Base-by-base conservation (phyloP, 2,113 vertebrate genomes). In the Plotosus lineatus region DNA sequence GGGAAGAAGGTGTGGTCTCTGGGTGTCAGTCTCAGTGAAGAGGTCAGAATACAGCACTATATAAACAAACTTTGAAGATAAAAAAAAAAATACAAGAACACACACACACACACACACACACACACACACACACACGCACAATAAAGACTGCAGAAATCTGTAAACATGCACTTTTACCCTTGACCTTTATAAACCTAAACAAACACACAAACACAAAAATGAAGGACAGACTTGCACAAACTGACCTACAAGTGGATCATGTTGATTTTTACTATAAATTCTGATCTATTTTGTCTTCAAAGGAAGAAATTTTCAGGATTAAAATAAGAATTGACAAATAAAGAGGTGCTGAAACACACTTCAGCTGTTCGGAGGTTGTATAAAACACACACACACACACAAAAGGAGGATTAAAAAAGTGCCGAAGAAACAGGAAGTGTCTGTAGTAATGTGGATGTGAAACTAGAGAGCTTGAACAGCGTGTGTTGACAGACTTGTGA, bases 151-250 rank as follows among this genome's bases (percentile, higher is more conserved):
- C 14, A 55, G 36, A 50, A 63, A 23, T 56, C 23, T 21, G 75
- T 11, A 77, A 77, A 61, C 23, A 42, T 61, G 56, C 42, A 63
- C 75, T 77, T 77, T 63, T 4, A 63, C 28, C 75, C 48, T 33
- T 26, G n/a, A 44, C 8, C 38, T 56, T 40, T 6, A 75, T n/a
- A 60, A 11, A 36, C 31, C 36, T 11, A 66, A 6, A 66, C 53
- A 56, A 19, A 56, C 21, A 26, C 23, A 56, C 53, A 56, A 19
- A 56, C 63, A 42, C 21, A 10, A 6, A 38, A 21, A 65, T 21
- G 19, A 1, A 40, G 33, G 61, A 19, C 33, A 65, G 28, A n/a
- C 23, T 2, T 61, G 28, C 33, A 14, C 28, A 61, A 33, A 33
- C 28, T 33, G 14, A 63, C 31, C 6, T 36, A 7, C 31, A 36